These are phyloP conservation scores for Hypercompe scribonia DNA, from an alignment of 2,888 invertebrate species.

Conservation along the genomic window DNA sequence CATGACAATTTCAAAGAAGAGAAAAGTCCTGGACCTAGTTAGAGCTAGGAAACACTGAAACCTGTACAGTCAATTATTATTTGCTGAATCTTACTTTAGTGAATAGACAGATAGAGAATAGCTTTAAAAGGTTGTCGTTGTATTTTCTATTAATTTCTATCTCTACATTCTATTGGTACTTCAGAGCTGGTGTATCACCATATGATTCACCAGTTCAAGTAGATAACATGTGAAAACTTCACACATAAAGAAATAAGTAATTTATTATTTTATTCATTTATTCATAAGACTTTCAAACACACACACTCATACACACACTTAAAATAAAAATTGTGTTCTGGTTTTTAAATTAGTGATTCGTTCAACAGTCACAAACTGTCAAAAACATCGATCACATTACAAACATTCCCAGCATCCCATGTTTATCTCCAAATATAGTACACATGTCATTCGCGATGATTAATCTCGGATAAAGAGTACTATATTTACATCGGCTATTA, in stretches of 20 bases:
- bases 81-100: too few relatives aligned
- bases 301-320: too few relatives aligned
- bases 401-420: conserved; percentile 3
- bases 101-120: too few relatives aligned
- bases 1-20: background rate
- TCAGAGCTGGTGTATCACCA: background rate
- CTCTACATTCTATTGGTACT: background rate
- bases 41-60: too few relatives aligned
- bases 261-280: too few relatives aligned
- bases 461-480: conserved; percentile 28
- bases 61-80: background rate
- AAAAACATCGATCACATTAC: conserved; percentile 1
- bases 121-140: too few relatives aligned
- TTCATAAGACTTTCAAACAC: too few relatives aligned
- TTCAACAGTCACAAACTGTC: background rate
- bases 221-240: background rate
- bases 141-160: too few relatives aligned
- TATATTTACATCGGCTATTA: conserved; percentile 48
- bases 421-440: conserved; percentile 10
- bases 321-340: background rate
- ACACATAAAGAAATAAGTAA: background rate
- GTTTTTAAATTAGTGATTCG: background rate
- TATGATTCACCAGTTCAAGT: background rate
- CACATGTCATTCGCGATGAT: conserved; percentile 27
- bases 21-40: background rate